Percentiles rank a stretch among this genome's conserved stretches.
Conservation (phyloP, 1,140 invertebrate species). For the Grapholita molesta region DNA sequence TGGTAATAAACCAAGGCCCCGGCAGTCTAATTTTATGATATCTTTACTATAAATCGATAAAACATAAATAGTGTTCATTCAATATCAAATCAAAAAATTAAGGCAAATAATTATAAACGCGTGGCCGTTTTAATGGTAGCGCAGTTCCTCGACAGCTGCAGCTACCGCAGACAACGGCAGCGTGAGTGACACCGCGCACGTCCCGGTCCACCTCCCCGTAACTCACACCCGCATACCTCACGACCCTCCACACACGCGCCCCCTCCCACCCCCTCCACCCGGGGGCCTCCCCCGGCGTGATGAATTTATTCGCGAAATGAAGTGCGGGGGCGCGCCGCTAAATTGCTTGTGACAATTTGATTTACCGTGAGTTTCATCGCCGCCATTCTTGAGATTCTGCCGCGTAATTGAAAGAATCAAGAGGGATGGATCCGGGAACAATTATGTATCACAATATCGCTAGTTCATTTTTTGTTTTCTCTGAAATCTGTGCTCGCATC, state of each 20-base stretch:
- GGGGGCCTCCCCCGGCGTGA: constrained; percentile 26
- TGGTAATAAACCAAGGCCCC: no score
- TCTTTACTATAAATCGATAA: no score
- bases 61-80: no score
- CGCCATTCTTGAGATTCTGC: constrained; percentile 6
- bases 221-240: background rate
- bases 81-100: no score
- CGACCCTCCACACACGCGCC: background rate
- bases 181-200: background rate
- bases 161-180: no score
- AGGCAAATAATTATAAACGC: no score
- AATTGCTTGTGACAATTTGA: constrained; percentile 17
- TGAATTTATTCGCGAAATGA: constrained; percentile 47
- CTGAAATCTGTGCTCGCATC: background rate
- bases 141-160: no score
- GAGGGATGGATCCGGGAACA: background rate
- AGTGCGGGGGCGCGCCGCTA: constrained; percentile 24
- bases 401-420: constrained; percentile 12
- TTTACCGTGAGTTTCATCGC: constrained; percentile 1
- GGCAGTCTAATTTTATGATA: no score
- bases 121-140: no score
- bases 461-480: background rate
- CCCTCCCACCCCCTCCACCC: background rate
- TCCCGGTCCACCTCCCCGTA: background rate
- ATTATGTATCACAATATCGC: background rate